These are phyloP conservation scores for Syngnathus floridae DNA, from an alignment of 2,113 vertebrate genomes.

Conservation along the genomic window DNA sequence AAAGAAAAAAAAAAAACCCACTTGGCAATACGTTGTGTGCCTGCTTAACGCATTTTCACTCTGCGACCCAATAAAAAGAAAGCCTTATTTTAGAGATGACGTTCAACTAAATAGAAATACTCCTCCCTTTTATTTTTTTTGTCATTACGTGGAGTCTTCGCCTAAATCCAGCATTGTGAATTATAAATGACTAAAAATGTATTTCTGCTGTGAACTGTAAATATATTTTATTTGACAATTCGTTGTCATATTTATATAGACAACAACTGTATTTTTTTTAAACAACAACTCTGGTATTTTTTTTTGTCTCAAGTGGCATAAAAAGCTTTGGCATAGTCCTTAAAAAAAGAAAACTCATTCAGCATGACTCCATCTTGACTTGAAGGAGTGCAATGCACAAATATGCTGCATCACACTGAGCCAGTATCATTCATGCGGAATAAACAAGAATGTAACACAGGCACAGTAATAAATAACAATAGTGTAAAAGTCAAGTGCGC, in stretches of 20 bases:
- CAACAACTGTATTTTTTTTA: neutral
- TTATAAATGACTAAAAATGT: neutral
- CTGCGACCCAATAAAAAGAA: too few species aligned
- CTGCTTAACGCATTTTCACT: neutral
- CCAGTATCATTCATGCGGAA: conserved; percentile 61
- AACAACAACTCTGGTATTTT: neutral
- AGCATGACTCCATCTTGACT: conserved; percentile 59
- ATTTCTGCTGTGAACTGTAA: neutral
- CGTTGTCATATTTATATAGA: neutral
- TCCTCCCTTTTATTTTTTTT: too few species aligned
- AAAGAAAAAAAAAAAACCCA: neutral
- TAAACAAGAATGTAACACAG: conserved; percentile 49
- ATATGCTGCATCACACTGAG: conserved; percentile 64
- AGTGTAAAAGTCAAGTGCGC: neutral
- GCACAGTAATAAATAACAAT: neutral
- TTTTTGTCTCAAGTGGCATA: neutral
- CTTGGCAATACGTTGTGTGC: neutral
- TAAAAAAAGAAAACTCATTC: conserved; percentile 33
- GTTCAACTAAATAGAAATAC: neutral
- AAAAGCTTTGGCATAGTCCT: neutral
- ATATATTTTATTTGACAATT: neutral
- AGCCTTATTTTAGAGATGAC: neutral
- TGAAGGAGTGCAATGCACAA: conserved; percentile 61
- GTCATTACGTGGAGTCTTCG: neutral
- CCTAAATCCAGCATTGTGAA: neutral